A percentile compares a stretch with the other conserved stretches of the same genome.
Evolutionary conservation across 2,888 invertebrate genomes (phyloP).

Genomic region (Ophion costatus): DNA sequence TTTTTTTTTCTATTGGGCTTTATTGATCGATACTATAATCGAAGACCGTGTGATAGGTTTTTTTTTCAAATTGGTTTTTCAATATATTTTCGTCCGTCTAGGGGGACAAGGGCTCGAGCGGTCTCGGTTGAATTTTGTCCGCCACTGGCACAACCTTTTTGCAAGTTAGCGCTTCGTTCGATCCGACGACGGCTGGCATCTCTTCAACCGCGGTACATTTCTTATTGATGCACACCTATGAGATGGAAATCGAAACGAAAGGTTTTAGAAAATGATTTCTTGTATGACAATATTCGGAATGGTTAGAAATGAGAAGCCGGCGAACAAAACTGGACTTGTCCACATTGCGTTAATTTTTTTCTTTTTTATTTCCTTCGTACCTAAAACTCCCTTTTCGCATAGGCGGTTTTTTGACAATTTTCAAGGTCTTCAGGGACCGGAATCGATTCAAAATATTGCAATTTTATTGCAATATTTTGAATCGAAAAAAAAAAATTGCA

Average conservation of each 20-base stretch:
- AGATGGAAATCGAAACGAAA: neutral
- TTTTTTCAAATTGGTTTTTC: neutral
- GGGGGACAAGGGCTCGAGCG: slow-evolving; percentile 12
- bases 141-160: neutral
- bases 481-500: no score
- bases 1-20: neutral
- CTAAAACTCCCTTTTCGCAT: no score
- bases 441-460: no score
- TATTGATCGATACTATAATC: neutral
- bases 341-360: no score
- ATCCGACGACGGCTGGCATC: slow-evolving; percentile 13
- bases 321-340: no score
- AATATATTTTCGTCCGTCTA: neutral
- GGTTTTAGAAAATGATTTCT: neutral
- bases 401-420: no score
- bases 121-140: slow-evolving; percentile 2
- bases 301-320: no score
- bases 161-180: neutral
- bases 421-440: no score
- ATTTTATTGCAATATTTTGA: no score
- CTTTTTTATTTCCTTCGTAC: no score
- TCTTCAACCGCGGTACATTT: neutral
- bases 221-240: slow-evolving; percentile 14
- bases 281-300: neutral
- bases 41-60: neutral